These are phyloP conservation scores for Corydoras maculifer DNA, from an alignment of 2,113 vertebrate genomes.

Conservation along the genomic window DNA sequence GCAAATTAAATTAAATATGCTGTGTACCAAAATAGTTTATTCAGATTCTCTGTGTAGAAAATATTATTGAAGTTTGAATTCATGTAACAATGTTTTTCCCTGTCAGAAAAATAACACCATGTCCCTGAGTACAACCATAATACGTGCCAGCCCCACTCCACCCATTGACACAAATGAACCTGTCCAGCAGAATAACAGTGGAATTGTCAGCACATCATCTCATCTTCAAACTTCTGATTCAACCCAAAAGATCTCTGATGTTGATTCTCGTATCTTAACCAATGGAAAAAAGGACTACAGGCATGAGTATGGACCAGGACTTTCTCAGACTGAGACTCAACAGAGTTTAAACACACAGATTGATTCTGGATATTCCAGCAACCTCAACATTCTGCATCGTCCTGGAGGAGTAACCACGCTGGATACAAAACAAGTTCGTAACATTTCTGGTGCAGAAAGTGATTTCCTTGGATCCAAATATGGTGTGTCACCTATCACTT, in stretches of 20 bases:
- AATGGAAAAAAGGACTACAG: conserved; percentile 47
- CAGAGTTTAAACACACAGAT: conserved; percentile 47
- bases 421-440: conserved; percentile 45
- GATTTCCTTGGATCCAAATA: conserved; percentile 38
- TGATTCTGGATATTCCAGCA: conserved; percentile 66
- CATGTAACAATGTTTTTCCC: conserved; percentile 19
- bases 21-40: too few species aligned
- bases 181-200: conserved; percentile 12
- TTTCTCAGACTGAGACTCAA: background rate
- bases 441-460: conserved; percentile 29
- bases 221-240: conserved; percentile 4
- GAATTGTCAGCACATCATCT: conserved; percentile 31
- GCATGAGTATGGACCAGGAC: conserved; percentile 27
- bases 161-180: conserved; percentile 25
- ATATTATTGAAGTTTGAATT: background rate
- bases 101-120: conserved; percentile 66
- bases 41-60: too few species aligned
- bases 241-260: conserved; percentile 32
- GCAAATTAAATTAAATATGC: too few species aligned
- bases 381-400: conserved; percentile 60
- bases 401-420: conserved; percentile 35
- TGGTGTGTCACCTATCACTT: conserved; percentile 44
- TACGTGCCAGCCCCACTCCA: conserved; percentile 77
- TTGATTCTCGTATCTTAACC: conserved; percentile 50
- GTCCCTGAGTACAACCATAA: conserved; percentile 84